A percentile compares a stretch with the other conserved stretches of the same genome.
These are phyloP conservation scores for Podarcis muralis DNA, from an alignment of 2,113 vertebrate species.

Conservation along the genomic window DNA sequence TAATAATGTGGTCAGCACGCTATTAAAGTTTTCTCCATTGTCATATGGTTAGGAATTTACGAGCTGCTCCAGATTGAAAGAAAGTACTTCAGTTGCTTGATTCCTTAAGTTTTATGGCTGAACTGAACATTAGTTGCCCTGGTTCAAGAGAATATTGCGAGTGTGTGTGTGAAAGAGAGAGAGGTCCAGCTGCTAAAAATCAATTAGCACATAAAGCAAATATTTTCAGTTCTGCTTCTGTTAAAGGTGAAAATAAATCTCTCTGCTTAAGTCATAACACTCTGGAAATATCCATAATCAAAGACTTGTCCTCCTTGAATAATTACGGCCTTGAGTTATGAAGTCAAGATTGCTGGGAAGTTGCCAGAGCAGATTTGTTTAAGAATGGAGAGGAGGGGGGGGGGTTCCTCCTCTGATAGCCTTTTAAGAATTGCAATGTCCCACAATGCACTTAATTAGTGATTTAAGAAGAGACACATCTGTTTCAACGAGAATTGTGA, in stretches of 20 bases:
- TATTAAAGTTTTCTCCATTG: not conserved
- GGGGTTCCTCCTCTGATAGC: slow-evolving; percentile 54
- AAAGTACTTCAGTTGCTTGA: not conserved
- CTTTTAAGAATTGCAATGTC: slow-evolving; percentile 61
- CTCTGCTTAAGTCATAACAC: slow-evolving; percentile 20
- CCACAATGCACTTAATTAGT: slow-evolving; percentile 64
- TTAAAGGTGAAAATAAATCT: slow-evolving; percentile 48
- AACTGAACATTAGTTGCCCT: not conserved
- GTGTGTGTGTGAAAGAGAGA: not conserved
- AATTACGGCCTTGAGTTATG: slow-evolving; percentile 63
- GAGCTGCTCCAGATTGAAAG: not conserved
- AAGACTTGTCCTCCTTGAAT: slow-evolving; percentile 43
- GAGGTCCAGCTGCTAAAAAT: not conserved
- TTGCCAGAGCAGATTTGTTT: slow-evolving; percentile 65
- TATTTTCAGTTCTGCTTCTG: slow-evolving; percentile 44
- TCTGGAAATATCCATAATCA: slow-evolving; percentile 43
- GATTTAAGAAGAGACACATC: slow-evolving; percentile 57
- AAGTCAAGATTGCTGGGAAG: slow-evolving; percentile 55
- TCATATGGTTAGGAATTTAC: not conserved
- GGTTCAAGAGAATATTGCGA: not conserved
- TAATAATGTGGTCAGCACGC: not conserved
- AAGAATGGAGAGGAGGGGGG: slow-evolving; percentile 8
- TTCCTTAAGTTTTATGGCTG: not conserved
- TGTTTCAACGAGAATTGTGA: slow-evolving; percentile 61
- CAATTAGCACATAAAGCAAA: slow-evolving; percentile 33